Evolutionary conservation across 2,797 vertebrate genomes (phyloP), one percentile per base, ranked within the genome.

Genomic region (Muraenolepis orangiensis): DNA sequence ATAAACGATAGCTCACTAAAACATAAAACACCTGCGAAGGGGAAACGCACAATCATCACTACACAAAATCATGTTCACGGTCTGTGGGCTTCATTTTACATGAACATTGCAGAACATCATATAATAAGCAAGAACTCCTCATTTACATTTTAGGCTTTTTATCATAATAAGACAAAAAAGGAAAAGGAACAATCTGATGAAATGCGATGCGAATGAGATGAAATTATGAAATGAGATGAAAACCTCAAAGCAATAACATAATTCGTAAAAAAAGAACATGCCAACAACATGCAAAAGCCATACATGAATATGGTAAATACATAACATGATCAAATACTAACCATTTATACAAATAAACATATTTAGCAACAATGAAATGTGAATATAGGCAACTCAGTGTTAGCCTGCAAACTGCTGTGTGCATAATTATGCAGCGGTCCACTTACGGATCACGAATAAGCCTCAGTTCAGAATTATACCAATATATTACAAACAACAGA

Each of bases 1-100:
- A 96, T 90, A 91, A 99, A 99, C 77, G 95, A 95, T 86, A 99
- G 86, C 82, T 99, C 97, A 0, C 94, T 98, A 85, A 97, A 96
- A 91, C 95, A 94, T 79, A 94, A 92, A 80, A 92, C 85, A 90
- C 95, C 98, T 99, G 74, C 0, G 82, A 77, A 4, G 31, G 32
- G 34, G 36, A 29, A 61, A 67, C 16, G 13, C 28, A 57, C 20
- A 4, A 67, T 67, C 18, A 67, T 30, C 57, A 64, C 23, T 64
- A 7, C 57, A 46, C 40, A 46, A 16, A 16, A 13, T 16, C 40
- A 61, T 4, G 23, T 57, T 57, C n/a, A 26, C 57, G n/a, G 51
- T 57, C 51, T 0, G 3, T 57, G n/a, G 42, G 2, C 4, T 61
- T n/a, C 23, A 26, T 6, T 38, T 12, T 38, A 7, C 36, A 11